Conservation (phyloP, 37 sponge, comb jelly and placozoan species). For the Petrosia ficiformis region DNA sequence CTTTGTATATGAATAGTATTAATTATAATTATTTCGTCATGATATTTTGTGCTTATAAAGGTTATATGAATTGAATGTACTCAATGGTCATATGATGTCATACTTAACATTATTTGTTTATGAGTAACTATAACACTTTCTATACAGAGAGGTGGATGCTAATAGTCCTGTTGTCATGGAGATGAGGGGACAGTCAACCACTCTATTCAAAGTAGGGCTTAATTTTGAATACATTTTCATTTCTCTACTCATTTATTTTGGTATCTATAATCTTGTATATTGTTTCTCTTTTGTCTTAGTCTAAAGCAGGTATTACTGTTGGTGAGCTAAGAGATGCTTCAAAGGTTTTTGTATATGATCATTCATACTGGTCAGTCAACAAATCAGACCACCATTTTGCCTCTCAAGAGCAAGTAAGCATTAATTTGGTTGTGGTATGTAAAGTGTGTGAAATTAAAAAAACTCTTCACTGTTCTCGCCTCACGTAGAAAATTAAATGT, state of each 20-base stretch:
- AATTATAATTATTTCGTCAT: too few species aligned
- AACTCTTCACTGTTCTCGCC: too few species aligned
- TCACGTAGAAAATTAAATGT: too few species aligned
- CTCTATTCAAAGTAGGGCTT: slow-evolving; percentile 17
- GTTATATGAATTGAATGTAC: too few species aligned
- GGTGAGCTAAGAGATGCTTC: slow-evolving; percentile 34
- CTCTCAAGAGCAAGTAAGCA: slow-evolving; percentile 58
- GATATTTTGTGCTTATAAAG: too few species aligned
- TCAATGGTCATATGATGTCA: too few species aligned
- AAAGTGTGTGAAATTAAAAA: too few species aligned
- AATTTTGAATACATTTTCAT: neutral
- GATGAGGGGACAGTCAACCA: slow-evolving; percentile 33
- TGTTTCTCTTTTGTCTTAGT: slow-evolving; percentile 3
- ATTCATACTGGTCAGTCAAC: slow-evolving; percentile 83
- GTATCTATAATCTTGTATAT: neutral
- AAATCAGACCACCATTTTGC: slow-evolving; percentile 35
- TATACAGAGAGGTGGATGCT: slow-evolving; percentile 41
- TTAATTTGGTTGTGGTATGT: too few species aligned
- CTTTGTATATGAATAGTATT: too few species aligned
- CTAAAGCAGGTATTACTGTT: slow-evolving; percentile 18
- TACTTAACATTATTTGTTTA: too few species aligned
- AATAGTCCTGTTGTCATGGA: slow-evolving; percentile 27
- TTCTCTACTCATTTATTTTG: neutral
- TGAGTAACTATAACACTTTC: too few species aligned
- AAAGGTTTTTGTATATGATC: slow-evolving; percentile 80